Conservation (phyloP, 2,888 invertebrate genomes). For the Orthosia gracilis region DNA sequence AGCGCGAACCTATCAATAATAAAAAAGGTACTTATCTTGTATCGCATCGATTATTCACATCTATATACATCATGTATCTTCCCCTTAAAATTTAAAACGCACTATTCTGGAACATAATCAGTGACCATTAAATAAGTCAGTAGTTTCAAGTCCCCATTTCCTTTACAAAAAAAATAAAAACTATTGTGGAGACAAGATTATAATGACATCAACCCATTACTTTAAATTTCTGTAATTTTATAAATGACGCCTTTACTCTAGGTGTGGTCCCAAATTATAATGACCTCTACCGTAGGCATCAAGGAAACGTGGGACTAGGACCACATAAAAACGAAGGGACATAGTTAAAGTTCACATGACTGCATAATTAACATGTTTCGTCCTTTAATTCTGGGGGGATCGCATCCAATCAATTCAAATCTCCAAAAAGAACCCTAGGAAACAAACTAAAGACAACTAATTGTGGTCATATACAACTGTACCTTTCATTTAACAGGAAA, state of each 20-base stretch:
- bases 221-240: slow-evolving; percentile 27
- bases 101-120: not conserved
- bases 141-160: not conserved
- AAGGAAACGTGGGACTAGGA: slow-evolving; percentile 49
- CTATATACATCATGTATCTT: not conserved
- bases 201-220: slow-evolving; percentile 30
- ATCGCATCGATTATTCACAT: no score
- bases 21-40: no score
- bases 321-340: slow-evolving; percentile 40
- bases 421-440: not conserved
- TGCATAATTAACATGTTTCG: slow-evolving; percentile 2
- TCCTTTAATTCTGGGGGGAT: rapidly evolving
- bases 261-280: slow-evolving; percentile 45
- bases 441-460: slow-evolving; percentile 45
- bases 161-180: slow-evolving; percentile 14
- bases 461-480: slow-evolving; percentile 56
- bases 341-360: slow-evolving; percentile 26
- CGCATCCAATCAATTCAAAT: slow-evolving; percentile 4
- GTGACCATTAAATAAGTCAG: slow-evolving; percentile 8
- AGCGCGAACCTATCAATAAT: no score
- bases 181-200: slow-evolving; percentile 24
- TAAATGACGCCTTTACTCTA: slow-evolving; percentile 31
- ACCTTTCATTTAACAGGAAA: slow-evolving; percentile 62
- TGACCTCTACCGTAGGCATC: slow-evolving; percentile 28
- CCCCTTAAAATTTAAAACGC: not conserved